phyloP scores from a whole-genome alignment of 2,888 invertebrate species.

The Amphipyra tragopoginis region DNA sequence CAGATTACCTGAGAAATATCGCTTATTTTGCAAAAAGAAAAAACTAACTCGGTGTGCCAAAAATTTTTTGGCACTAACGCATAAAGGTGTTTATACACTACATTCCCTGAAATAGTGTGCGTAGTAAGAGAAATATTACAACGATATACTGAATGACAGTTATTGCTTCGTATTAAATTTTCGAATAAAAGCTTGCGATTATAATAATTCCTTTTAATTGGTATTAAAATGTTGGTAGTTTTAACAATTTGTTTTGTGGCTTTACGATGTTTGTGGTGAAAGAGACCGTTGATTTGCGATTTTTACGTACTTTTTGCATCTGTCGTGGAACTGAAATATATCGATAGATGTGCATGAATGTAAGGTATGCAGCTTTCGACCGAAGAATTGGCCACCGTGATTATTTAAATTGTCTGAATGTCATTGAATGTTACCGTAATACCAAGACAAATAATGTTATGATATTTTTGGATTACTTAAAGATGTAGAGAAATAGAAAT shows the following conservation, averaged over 20 bases:
- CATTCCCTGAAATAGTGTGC: constrained; percentile 42
- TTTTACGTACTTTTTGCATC: constrained; percentile 32
- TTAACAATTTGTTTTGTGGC: constrained; percentile 47
- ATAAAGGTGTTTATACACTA: constrained; percentile 58
- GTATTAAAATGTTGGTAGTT: constrained; percentile 43
- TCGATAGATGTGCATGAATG: constrained; percentile 34
- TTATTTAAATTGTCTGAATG: constrained; percentile 40
- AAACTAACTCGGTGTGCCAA: constrained; percentile 54
- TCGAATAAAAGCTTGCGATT: constrained; percentile 45
- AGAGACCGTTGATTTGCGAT: constrained; percentile 43
- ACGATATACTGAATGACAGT: constrained; percentile 43
- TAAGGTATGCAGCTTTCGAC: constrained; percentile 11
- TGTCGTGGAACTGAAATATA: constrained; percentile 33
- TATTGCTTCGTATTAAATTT: constrained; percentile 49
- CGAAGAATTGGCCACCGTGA: constrained; percentile 17
- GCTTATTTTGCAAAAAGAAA: constrained; percentile 52
- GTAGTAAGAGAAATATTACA: constrained; percentile 40
- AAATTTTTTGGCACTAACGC: constrained; percentile 57
- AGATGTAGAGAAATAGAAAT: constrained; percentile 9
- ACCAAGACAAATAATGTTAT: constrained; percentile 7
- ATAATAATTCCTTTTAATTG: constrained; percentile 60
- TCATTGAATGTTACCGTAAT: constrained; percentile 22
- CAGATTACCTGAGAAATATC: constrained; percentile 66
- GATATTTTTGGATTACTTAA: constrained; percentile 20
- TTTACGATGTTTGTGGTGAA: constrained; percentile 30